Conservation (phyloP, 2,888 invertebrate species). For the Crossocerus cetratus region DNA sequence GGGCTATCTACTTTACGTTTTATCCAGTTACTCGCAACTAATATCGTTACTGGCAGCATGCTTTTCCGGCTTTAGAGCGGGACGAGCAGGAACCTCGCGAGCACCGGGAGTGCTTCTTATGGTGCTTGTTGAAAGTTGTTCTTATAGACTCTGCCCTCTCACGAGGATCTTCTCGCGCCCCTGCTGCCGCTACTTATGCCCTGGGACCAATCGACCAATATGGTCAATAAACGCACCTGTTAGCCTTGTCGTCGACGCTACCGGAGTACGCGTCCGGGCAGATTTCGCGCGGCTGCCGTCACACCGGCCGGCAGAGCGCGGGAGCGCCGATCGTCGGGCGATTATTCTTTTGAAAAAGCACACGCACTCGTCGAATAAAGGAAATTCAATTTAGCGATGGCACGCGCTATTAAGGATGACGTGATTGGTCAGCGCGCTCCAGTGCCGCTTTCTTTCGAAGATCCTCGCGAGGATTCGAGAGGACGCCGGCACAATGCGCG, state of each 20-base stretch:
- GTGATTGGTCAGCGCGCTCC: conserved; percentile 23
- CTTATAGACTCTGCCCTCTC: background rate
- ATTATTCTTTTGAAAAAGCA: conserved; percentile 5
- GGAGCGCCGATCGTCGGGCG: background rate
- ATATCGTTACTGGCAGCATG: conserved; percentile 62
- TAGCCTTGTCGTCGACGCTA: background rate
- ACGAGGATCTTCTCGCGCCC: conserved; percentile 19
- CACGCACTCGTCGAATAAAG: background rate
- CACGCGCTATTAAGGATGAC: conserved; percentile 22
- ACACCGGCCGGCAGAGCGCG: too few relatives aligned
- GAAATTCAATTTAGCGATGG: conserved; percentile 23
- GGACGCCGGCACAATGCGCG: conserved; percentile 43
- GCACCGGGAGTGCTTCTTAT: background rate
- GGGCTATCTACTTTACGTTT: conserved; percentile 66
- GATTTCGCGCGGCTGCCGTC: too few relatives aligned
- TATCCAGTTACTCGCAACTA: conserved; percentile 69
- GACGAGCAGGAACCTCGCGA: background rate
- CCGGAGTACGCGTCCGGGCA: background rate
- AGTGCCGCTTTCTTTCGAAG: conserved; percentile 1
- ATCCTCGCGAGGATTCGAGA: conserved; percentile 7
- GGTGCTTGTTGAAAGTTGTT: conserved; percentile 6
- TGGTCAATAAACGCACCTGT: conserved; percentile 3
- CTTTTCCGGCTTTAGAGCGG: conserved; percentile 38
- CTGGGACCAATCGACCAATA: background rate
- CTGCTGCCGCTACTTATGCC: conserved; percentile 16